A percentile compares a stretch with the other conserved stretches of the same genome.
phyloP scores from a whole-genome alignment of 2,888 invertebrate species.

The Parthenolecanium corni region DNA sequence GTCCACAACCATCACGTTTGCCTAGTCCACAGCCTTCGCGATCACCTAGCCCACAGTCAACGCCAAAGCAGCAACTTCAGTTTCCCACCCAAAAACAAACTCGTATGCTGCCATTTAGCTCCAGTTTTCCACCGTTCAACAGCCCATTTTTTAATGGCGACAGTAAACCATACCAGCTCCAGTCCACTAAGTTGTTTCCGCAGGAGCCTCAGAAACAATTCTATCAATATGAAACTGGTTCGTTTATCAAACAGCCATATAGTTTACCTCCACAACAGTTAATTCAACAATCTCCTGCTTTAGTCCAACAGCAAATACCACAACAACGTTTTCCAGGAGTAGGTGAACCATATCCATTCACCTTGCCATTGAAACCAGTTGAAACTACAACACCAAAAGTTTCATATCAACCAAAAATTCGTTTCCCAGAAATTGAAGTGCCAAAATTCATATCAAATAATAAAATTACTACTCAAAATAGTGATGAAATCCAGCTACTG shows the following conservation, averaged over 20 bases:
- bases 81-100: slow-evolving; percentile 4
- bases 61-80: background rate
- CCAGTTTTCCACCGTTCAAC: slow-evolving; percentile 11
- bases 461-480: slow-evolving; percentile 24
- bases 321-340: slow-evolving; percentile 31
- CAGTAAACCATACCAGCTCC: background rate
- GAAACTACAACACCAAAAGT: slow-evolving; percentile 19
- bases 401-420: slow-evolving; percentile 10
- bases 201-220: slow-evolving; percentile 20
- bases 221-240: slow-evolving; percentile 13
- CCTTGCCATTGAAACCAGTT: slow-evolving; percentile 4
- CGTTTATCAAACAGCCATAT: slow-evolving; percentile 11
- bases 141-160: slow-evolving; percentile 4
- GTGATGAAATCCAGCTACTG: slow-evolving; percentile 57
- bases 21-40: slow-evolving; percentile 12
- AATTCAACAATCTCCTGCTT: background rate
- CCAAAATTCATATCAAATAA: slow-evolving; percentile 9
- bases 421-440: slow-evolving; percentile 16
- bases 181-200: slow-evolving; percentile 13
- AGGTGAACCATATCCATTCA: slow-evolving; percentile 18
- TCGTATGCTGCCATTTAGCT: slow-evolving; percentile 17
- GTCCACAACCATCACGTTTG: slow-evolving; percentile 24
- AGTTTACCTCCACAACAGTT: slow-evolving; percentile 36
- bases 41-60: slow-evolving; percentile 20
- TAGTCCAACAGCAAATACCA: slow-evolving; percentile 29